Evolutionary conservation across 1,140 invertebrate genomes (phyloP).

Genomic region (Apis dorsata): DNA sequence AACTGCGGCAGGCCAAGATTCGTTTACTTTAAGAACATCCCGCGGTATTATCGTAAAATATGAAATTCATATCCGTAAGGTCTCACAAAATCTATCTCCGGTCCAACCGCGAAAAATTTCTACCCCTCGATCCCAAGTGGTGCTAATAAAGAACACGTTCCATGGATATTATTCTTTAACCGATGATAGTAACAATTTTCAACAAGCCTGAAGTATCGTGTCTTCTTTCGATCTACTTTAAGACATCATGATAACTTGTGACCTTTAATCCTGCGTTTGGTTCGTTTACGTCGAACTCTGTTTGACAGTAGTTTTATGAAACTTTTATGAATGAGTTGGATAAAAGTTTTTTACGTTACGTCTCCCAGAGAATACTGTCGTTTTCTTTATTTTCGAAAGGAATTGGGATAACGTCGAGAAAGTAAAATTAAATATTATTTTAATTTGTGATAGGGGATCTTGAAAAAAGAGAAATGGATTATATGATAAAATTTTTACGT

Average conservation of each 20-base stretch:
- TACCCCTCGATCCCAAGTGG: neutral
- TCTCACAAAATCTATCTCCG: neutral
- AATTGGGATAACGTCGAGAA: neutral
- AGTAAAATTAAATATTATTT: too few species aligned
- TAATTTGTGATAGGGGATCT: too few species aligned
- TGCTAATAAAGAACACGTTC: conserved; percentile 54
- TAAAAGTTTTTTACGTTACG: too few species aligned
- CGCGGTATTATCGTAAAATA: conserved; percentile 67
- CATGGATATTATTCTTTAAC: conserved; percentile 46
- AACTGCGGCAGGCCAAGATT: conserved; percentile 49
- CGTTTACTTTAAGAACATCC: conserved; percentile 62
- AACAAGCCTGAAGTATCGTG: neutral
- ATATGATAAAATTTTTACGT: too few species aligned
- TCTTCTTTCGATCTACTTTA: neutral
- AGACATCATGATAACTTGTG: too few species aligned
- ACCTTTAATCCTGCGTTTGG: too few species aligned
- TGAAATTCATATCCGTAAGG: conserved; percentile 66
- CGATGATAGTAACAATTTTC: conserved; percentile 27
- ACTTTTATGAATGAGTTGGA: too few species aligned
- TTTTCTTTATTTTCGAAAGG: neutral
- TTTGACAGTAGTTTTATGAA: too few species aligned
- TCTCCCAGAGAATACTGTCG: too few species aligned
- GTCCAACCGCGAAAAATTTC: conserved; percentile 22
- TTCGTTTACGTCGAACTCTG: too few species aligned
- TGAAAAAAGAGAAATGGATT: too few species aligned